Evolutionary conservation across 2,113 vertebrate genomes (phyloP), one percentile per base, ranked within the genome.

Genomic region (Neotragus pygmaeus): DNA sequence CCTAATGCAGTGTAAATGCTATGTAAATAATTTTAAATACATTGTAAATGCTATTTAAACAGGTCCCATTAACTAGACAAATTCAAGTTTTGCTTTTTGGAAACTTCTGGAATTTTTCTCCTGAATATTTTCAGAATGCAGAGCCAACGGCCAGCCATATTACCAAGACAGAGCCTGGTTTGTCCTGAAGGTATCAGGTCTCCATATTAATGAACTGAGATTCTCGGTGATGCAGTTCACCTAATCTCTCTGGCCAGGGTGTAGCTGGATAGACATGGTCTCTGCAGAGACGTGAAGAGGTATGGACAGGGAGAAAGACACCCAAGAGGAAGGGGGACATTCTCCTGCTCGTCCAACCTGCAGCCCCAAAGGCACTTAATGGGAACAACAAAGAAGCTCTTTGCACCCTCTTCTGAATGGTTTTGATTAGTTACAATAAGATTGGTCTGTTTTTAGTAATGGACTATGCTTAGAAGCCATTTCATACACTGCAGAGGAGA

Each of bases 371-470:
- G 55, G 53, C 70, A 86, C 27, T 12, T 25, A 45, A 47, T 47
- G 6, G 21, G 21, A 60, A 77, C 5, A 43, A 53, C 11, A 43
- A 57, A 94, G 82, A 57, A 62, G 30, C 43, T 1, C 47, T 89
- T 77, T 36, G 21, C 5, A 55, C 33, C 4, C 21, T 11, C 39
- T 96, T n/a, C 75, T 73, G 45, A 91, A 58, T n/a, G 36, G 80
- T 94, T 88, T 62, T 87, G 3, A 94, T 94, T 57, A 49, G 66
- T 55, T 92, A n/a, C 51, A 57, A 90, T 90, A 90, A 94, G 60
- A 53, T 47, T 55, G n/a, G 2, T 2, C 89, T 84, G 53, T 83
- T 95, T 95, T 57, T 82, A 47, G 17, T 86, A 86, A 58, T 23
- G 5, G 75, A 64, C 19, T 78, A n/a, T 86, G 43, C 58, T 49